A percentile compares a stretch with the other conserved stretches of the same genome.
Conservation (phyloP, 2,888 invertebrate species). For the Cecidostiba fungosa region DNA sequence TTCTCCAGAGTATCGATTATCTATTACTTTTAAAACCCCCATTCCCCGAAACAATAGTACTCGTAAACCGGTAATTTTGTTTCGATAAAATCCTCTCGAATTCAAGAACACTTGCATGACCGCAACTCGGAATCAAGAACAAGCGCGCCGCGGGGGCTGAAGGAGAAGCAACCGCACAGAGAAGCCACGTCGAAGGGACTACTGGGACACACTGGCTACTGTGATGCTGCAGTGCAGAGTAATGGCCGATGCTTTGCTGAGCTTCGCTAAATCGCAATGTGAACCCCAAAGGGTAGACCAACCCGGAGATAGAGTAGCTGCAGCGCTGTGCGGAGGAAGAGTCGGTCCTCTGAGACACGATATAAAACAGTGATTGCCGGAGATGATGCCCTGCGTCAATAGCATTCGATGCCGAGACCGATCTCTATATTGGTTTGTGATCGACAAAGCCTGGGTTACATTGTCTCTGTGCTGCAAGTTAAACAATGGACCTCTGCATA, state of each 20-base stretch:
- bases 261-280: not conserved
- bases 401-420: not conserved
- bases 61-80: too few relatives aligned
- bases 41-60: too few relatives aligned
- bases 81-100: too few relatives aligned
- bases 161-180: not conserved
- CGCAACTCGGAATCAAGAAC: too few relatives aligned
- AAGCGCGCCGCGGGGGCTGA: not conserved
- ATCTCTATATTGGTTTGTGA: conserved; percentile 7
- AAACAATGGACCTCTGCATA: not conserved
- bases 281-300: not conserved
- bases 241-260: not conserved
- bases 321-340: not conserved
- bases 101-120: too few relatives aligned
- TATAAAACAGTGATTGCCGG: conserved; percentile 22
- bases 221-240: not conserved
- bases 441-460: not conserved
- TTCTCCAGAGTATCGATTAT: too few relatives aligned
- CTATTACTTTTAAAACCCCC: too few relatives aligned
- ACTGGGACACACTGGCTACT: conserved; percentile 10
- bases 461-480: not conserved
- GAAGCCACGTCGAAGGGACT: not conserved
- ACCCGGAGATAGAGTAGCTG: not conserved
- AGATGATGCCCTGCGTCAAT: conserved; percentile 7
- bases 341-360: conserved; percentile 1